A percentile compares a stretch with the other conserved stretches of the same genome.
phyloP scores from a whole-genome alignment of 2,797 vertebrate genomes.

The Microctenopoma lineatum region DNA sequence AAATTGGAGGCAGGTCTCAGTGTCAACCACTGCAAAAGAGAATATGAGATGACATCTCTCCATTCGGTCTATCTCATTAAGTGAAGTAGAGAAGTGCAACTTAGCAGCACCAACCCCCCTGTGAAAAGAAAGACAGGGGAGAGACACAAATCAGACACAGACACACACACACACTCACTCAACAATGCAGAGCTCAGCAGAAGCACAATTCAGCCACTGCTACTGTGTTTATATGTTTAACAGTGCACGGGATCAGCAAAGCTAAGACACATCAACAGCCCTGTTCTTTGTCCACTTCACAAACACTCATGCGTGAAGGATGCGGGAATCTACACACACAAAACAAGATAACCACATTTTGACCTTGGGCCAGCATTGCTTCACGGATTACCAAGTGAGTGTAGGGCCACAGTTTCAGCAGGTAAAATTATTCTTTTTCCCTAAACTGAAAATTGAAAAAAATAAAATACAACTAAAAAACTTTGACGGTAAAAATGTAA shows the following conservation, averaged over 20 bases:
- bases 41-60: conserved; percentile 71
- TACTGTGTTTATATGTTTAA: conserved; percentile 42
- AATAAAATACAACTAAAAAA: conserved; percentile 48
- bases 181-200: conserved; percentile 66
- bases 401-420: neutral
- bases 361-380: conserved; percentile 28
- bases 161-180: conserved; percentile 10
- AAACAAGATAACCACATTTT: conserved; percentile 14
- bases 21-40: conserved; percentile 57
- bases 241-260: conserved; percentile 17
- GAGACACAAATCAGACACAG: conserved; percentile 49
- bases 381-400: conserved; percentile 16
- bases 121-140: conserved; percentile 47
- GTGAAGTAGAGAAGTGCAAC: conserved; percentile 64
- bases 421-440: conserved; percentile 9
- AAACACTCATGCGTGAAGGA: conserved; percentile 8
- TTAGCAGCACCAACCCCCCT: conserved; percentile 52
- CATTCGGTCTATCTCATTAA: conserved; percentile 68
- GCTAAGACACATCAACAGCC: conserved; percentile 17
- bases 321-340: conserved; percentile 6
- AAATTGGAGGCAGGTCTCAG: conserved; percentile 22
- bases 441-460: conserved; percentile 1
- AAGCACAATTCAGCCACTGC: conserved; percentile 43
- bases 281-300: conserved; percentile 18
- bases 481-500: conserved; percentile 31